phyloP scores from a whole-genome alignment of 2,797 vertebrate genomes.

The Uromys caudimaculatus region DNA sequence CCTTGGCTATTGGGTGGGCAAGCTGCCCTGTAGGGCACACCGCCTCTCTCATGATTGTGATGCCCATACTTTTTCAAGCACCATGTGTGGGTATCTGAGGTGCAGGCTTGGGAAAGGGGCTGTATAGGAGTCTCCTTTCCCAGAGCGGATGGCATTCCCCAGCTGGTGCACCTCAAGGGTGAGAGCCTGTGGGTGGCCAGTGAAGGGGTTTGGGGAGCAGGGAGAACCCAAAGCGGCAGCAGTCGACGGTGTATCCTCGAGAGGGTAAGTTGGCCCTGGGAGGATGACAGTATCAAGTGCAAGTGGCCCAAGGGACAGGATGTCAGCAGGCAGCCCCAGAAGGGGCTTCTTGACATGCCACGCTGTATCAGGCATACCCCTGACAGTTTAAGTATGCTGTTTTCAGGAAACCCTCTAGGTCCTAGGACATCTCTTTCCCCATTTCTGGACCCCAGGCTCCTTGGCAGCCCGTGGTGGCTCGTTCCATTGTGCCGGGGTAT shows the following conservation, averaged over 20 bases:
- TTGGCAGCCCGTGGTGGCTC: neutral
- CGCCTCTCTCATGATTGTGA: neutral
- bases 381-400: no score
- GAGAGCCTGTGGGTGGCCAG: neutral
- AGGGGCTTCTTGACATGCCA: no score
- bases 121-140: neutral
- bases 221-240: neutral
- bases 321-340: neutral
- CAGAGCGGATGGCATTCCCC: neutral
- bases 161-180: neutral
- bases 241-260: neutral
- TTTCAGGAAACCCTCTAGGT: neutral
- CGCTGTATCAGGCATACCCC: no score
- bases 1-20: neutral
- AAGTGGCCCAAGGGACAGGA: neutral
- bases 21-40: neutral
- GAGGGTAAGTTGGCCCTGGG: neutral
- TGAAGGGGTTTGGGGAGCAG: no score
- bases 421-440: no score
- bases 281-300: neutral
- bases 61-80: neutral
- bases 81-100: no score
- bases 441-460: neutral
- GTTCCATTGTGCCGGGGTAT: no score
- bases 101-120: neutral